These are phyloP conservation scores for Ibidorhyncha struthersii DNA, from an alignment of 2,113 vertebrate genomes.

Conservation along the genomic window DNA sequence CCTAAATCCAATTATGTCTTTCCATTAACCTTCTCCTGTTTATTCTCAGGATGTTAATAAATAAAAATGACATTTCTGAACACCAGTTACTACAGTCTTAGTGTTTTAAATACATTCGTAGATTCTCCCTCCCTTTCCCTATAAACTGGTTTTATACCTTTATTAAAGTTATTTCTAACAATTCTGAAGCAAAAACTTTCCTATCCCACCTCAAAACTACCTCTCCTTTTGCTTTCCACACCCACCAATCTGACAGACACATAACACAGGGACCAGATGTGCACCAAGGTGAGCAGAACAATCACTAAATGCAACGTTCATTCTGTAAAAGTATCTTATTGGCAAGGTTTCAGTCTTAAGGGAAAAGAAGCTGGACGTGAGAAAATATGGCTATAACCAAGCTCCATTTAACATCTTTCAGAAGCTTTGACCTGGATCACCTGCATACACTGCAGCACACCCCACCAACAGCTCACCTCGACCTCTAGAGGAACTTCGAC, in stretches of 20 bases:
- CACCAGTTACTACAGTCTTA: background rate
- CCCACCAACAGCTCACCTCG: slow-evolving; percentile 83
- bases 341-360: background rate
- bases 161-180: background rate
- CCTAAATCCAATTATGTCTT: background rate
- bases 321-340: background rate
- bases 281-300: background rate
- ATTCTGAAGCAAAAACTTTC: background rate
- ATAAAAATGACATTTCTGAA: background rate
- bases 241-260: background rate
- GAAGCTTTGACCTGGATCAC: background rate
- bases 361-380: background rate
- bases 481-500: slow-evolving; percentile 97
- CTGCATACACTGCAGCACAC: background rate
- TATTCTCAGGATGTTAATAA: background rate
- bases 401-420: background rate
- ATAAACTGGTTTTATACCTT: background rate
- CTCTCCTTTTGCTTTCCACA: background rate
- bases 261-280: background rate
- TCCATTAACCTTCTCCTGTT: background rate
- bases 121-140: background rate
- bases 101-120: background rate
- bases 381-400: background rate
- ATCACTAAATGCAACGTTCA: background rate
- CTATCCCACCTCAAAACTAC: background rate